Evolutionary conservation across 2,797 vertebrate genomes (phyloP), one percentile per base, ranked within the genome.

Genomic region (Enteromius trimaculatus): DNA sequence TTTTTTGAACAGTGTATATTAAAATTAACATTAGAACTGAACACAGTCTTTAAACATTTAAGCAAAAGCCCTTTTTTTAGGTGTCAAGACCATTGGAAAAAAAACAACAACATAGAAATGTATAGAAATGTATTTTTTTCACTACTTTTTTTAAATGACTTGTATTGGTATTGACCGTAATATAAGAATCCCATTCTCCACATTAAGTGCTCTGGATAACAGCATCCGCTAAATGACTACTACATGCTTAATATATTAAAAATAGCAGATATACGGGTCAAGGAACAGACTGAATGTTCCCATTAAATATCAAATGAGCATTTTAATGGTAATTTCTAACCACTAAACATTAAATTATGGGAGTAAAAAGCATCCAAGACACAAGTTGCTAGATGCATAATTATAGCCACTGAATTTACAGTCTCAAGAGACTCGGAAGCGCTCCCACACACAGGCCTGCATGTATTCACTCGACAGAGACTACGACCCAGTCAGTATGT

Each of bases 401-500:
- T 9, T 74, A 51, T n/a, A 23, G 66, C 29, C 44, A 21, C 58
- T 74, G 21, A 82, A 49, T 34, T 19, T 47, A 44, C 13, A 37
- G 21, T 68, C 49, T 82, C 47, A 10, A 17, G 14, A 55, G 31
- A 44, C 34, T 85, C 23, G 17, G 23, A 55, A 53, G n/a, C 10
- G 10, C 77, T 51, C 77, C 39, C 64, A 64, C 65, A 58, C 29
- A 26, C 60, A 65, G n/a, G 23, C 60, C 47, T 71, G 21, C 19
- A 58, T 49, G 74, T 58, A 77, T 77, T 70, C 80, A 66, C n/a
- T 79, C 29, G 0, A 29, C 44, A 80, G 68, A 49, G 49, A 75
- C 47, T 47, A 69, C 31, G 55, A 58, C 29, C 84, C 71, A 77
- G 85, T 78, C 76, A 81, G 75, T 44, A 64, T 65, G 82, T 23